These are phyloP conservation scores for Anagyrus pseudococci DNA, from an alignment of 2,888 invertebrate genomes.

Conservation along the genomic window DNA sequence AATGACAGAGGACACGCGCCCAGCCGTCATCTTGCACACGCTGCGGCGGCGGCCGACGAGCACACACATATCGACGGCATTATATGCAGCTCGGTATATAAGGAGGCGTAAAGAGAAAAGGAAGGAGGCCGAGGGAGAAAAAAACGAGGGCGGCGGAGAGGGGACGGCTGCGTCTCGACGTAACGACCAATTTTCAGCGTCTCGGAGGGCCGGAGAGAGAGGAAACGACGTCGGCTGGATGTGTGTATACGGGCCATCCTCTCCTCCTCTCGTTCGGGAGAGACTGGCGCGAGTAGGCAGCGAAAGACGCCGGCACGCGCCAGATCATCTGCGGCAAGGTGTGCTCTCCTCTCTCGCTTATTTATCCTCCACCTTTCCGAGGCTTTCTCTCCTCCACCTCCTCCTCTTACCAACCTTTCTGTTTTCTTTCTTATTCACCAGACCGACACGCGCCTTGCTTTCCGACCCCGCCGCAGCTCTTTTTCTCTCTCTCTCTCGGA, in stretches of 20 bases:
- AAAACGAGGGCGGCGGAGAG: not conserved
- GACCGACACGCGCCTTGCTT: not conserved
- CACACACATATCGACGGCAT: not conserved
- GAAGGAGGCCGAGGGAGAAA: not conserved
- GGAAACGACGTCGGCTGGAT: no score
- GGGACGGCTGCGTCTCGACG: not conserved
- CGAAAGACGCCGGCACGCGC: constrained; percentile 24
- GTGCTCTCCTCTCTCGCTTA: constrained; percentile 10
- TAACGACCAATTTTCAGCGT: not conserved
- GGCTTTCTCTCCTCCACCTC: not conserved
- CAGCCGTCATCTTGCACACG: constrained; percentile 11
- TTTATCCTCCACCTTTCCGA: not conserved
- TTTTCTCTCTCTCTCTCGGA: not conserved
- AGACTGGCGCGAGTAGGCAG: not conserved
- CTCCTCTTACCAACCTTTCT: no score
- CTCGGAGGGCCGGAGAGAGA: no score
- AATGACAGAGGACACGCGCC: constrained; percentile 1
- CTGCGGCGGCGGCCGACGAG: not conserved
- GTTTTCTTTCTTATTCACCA: not conserved
- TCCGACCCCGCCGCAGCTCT: constrained; percentile 1
- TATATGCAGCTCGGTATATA: no score
- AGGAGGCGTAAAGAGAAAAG: no score
- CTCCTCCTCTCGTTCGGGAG: no score
- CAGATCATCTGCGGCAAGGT: constrained; percentile 30
- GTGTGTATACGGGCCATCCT: no score